Evolutionary conservation across 2,888 invertebrate species (phyloP).

Genomic region (Therioaphis trifolii): DNA sequence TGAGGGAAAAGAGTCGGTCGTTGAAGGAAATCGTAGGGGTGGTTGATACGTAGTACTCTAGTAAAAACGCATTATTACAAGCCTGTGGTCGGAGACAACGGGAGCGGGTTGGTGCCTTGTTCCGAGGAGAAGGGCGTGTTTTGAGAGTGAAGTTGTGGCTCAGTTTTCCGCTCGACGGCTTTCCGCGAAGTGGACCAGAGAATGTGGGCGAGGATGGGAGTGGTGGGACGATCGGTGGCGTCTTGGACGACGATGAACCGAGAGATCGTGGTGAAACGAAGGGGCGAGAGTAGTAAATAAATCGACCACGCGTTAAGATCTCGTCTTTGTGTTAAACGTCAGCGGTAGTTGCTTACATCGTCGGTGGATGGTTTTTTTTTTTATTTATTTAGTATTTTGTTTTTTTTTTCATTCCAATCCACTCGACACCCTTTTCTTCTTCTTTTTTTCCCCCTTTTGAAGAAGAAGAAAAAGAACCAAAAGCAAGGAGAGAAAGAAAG

Average conservation of each 20-base stretch:
- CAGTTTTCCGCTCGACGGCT: slow-evolving; percentile 63
- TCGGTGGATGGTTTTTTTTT: background rate
- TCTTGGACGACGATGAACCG: too few relatives aligned
- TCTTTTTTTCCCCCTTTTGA: background rate
- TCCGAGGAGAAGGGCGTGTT: background rate
- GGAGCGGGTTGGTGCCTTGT: background rate
- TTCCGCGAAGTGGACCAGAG: background rate
- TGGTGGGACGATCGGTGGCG: background rate
- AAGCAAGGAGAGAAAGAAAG: background rate
- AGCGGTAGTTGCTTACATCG: slow-evolving; percentile 9
- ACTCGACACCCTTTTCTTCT: background rate
- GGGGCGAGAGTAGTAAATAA: slow-evolving; percentile 63
- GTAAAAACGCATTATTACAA: background rate
- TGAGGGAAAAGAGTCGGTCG: too few relatives aligned
- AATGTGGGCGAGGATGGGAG: background rate
- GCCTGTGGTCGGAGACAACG: too few relatives aligned
- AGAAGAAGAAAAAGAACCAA: too few relatives aligned
- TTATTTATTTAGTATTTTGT: too few relatives aligned
- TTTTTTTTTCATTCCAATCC: background rate
- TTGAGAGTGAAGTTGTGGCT: slow-evolving; percentile 12
- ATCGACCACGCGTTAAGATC: slow-evolving; percentile 61
- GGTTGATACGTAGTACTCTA: too few relatives aligned
- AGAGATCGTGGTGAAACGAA: background rate
- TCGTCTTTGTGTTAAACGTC: slow-evolving; percentile 47
- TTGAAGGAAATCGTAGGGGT: too few relatives aligned